Base-by-base conservation (phyloP, 2,888 invertebrate species). In the Exephanes ischioxanthus region DNA sequence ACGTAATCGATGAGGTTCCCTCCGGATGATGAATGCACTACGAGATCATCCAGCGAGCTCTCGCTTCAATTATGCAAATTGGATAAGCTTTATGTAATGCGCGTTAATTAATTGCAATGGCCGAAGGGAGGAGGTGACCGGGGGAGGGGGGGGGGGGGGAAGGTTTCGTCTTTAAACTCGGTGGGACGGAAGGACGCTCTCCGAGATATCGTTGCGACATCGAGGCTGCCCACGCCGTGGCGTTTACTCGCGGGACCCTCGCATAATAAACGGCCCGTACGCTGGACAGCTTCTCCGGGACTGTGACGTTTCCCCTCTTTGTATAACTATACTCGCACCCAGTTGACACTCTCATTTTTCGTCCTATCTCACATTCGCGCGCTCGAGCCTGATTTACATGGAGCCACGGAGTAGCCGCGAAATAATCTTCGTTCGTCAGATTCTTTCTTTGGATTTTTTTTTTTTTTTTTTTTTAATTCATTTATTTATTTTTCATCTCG, bases 61-160 rank as follows among this genome's bases (percentile, higher is more conserved):
- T 86, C 90, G 90, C 88, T 90, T 91, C 80, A 90, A 91, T 92
- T 91, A 92, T 92, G 91, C 91, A 91, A 90, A 92, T 91, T 91
- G 86, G 88, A 87, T 89, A 80, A 75, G 80, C 84, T 90, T 90
- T 90, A 90, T 90, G 90, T 91, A 91, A 91, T 89, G 89, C 89
- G 88, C 89, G 90, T 91, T 92, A 92, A 92, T 92, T 91, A 91
- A 91, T 90, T 90, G 89, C 89, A 89, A 89, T 89, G 89, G 90
- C 89, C 88, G 61, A 79, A 71, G 61, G 75, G 71, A 22, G 48
- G 66, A 51, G 67, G 30, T 16, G 22, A 48, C 30, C 16, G 37
- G 70, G 53, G 48, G 30, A 53, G 61, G 48, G 61, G 61, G 30
- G 14, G 14, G 67, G 61, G 63, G 63, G 53, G 33, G 71, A 22